Base-by-base conservation (phyloP, 2,797 vertebrate genomes). In the Myotis vivesi region DNA sequence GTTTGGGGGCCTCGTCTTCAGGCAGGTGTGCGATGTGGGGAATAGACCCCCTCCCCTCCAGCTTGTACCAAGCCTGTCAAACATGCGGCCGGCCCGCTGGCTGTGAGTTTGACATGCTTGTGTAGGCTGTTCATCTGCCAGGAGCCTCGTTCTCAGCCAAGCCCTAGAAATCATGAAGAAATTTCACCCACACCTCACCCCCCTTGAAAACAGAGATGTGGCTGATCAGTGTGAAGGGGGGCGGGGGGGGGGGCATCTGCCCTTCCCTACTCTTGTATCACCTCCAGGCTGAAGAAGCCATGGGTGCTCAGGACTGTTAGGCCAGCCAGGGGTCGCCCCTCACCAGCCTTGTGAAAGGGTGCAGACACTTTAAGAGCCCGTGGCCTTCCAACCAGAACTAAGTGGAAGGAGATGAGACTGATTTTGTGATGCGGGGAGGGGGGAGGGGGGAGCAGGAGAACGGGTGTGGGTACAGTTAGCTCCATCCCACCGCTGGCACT, bases 1-100 rank as follows among this genome's bases (percentile, higher is more conserved):
- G 3, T 92, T 25, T 30, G 28, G 38, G 72, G 80, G 36, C 95
- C 95, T 57, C 68, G 75, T 94, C 81, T 69, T 59, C 92, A 84
- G 92, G 86, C 53, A 96, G 93, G 68, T 69, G 13, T 72, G 33
- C 51, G 6, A 16, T 10, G 7, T 64, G 62, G 59, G 57, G 33
- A 41, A 22, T 22, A 69, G 75, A 46, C 23, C 8, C 46, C 30
- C 19, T 69, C 33, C 41, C 46, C n/a, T 38, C 25, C 55, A 36
- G 85, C 30, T 22, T 25, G 8, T 59, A 59, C 57, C 57, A 28
- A 59, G 57, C 57, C 5, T 59, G 57, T 9, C 55, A 57, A 10
- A 25, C 55, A 23, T 57, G 55, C 20, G 53, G 53, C 53, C 20
- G 20, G 41, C 41, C 41, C 2, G 3, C 53, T 57, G 55, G 25